A percentile compares a stretch with the other conserved stretches of the same genome.
phyloP scores from a whole-genome alignment of 53 echinoderm and acorn worm genomes.

The Mesocentrotus franciscanus region DNA sequence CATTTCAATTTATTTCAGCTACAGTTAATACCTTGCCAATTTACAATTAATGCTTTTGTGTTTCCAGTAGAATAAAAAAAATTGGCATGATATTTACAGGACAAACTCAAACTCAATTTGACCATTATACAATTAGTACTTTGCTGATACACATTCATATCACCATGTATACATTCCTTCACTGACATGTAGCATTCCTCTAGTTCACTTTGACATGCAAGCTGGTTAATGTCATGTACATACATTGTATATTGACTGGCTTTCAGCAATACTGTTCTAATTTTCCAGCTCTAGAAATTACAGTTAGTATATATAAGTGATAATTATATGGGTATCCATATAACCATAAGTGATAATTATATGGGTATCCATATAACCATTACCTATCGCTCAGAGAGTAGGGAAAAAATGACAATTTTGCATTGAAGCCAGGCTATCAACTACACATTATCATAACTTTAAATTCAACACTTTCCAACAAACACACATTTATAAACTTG shows the following conservation, averaged over 20 bases:
- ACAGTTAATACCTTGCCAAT: no score
- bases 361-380: no score
- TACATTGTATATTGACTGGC: background rate
- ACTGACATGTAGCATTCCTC: background rate
- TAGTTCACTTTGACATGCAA: background rate
- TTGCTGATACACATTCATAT: background rate
- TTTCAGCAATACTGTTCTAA: background rate
- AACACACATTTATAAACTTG: background rate
- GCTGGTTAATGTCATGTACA: background rate
- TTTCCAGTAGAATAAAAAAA: background rate
- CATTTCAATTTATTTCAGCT: no score
- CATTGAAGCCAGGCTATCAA: background rate
- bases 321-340: background rate
- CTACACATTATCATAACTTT: background rate
- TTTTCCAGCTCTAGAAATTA: background rate
- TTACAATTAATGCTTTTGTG: background rate
- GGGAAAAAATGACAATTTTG: background rate
- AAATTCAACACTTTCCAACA: background rate
- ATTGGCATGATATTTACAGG: background rate
- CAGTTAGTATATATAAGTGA: background rate
- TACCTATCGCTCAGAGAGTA: background rate
- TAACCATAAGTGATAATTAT: no score
- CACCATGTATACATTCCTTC: background rate
- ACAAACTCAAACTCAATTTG: background rate
- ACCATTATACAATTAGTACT: background rate